Evolutionary conservation across 2,113 vertebrate genomes (phyloP), one percentile per base, ranked within the genome.

Genomic region (Calidris pugnax): DNA sequence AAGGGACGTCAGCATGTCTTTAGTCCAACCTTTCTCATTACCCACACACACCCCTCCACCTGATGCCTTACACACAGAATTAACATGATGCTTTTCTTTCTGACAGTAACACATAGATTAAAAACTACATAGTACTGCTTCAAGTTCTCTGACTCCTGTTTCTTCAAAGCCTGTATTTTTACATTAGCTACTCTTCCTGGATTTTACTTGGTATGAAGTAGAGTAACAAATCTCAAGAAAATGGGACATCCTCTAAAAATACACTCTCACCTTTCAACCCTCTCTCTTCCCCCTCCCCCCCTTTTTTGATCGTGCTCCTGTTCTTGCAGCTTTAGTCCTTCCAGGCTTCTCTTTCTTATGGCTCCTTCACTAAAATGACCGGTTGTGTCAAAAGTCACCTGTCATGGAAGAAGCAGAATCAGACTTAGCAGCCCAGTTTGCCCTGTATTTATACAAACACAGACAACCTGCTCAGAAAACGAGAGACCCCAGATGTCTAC

Each of bases 301-400:
- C 95, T 96, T 96, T 98, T 98, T 64, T 39, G 14, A 94, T 97
- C 37, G 80, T 98, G 95, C 43, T 98, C 98, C 85, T 98, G 92
- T 82, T 98, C 97, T 94, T 97, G 98, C 67, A 98, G 97, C 83
- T 98, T 98, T 85, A 97, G 91, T 81, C 91, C 97, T 92, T 98
- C 98, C 93, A 97, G 97, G 85, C 97, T 97, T 92, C 97, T 97
- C 89, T 94, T 97, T 80, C 91, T 97, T 95, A 98, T 28, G 41
- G 97, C 93, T 84, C 96, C 95, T 96, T 98, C 97, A 60, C 98
- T 98, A 97, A 98, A 97, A 95, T 97, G 96, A 83, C 96, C 96
- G 87, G 96, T 97, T 48, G 92, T 97, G 86, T 98, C 97, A 95
- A 98, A 97, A 71, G 94, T 97, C 71, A 98, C 98, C 98, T 98